Base-by-base conservation (phyloP, 2,888 invertebrate genomes). In the Trypoxylon attenuatum region DNA sequence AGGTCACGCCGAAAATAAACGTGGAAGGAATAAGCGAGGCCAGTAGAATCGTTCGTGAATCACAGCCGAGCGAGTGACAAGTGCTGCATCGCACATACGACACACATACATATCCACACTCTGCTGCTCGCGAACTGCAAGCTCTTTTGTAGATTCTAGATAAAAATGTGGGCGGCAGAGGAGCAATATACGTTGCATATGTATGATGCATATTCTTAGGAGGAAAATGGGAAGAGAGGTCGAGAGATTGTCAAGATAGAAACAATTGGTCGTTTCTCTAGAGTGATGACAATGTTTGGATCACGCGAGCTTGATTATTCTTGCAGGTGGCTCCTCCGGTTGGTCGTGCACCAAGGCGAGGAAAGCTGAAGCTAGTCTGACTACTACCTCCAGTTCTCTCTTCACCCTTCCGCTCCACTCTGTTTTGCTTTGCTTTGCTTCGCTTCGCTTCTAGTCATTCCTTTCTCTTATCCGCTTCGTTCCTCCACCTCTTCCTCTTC, bases 271-370 rank as follows among this genome's bases (percentile, higher is more conserved):
- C 27, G 25, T 62, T 46, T 51, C 22, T n/a, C 21, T 8, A 41
- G n/a, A n/a, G n/a, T n/a, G n/a, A n/a, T n/a, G 21, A 33, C 16
- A 10, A 21, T 29, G 29, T 10, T 46, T 18, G 56, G 64, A 60
- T 65, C 65, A 49, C 56, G 64, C 16, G 42, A 45, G 19, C 50
- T 50, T 42, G 60, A 69, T 59, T 38, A 27, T 59, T 62, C 69
- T 59, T 69, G 63, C 69, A 76, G 63, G 76, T 80, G 77, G 76
- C 78, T 77, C 80, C 77, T 55, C 66, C 71, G 39, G 13, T 45
- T 60, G 71, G 51, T 49, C 65, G 67, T 78, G 78, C 64, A 80
- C 79, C 71, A 69, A 74, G 61, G 65, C 69, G n/a, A n/a, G n/a
- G n/a, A n/a, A n/a, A n/a, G n/a, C n/a, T n/a, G n/a, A n/a, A n/a